Conservation (phyloP, 2,113 vertebrate species). For the Rhodinocichla rosea region DNA sequence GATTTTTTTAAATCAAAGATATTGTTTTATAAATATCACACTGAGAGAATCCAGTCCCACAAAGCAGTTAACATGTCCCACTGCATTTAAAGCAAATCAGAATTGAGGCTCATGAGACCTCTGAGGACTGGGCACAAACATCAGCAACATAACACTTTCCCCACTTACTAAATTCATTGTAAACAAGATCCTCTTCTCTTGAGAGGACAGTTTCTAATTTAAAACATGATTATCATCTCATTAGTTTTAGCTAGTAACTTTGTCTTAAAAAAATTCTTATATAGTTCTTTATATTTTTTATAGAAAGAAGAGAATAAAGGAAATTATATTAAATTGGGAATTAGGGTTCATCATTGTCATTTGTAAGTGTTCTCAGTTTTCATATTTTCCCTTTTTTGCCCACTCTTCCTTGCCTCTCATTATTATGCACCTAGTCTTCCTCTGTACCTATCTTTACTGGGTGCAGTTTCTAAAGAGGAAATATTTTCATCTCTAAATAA, state of each 20-base stretch:
- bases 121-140: neutral
- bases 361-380: neutral
- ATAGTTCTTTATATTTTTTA: neutral
- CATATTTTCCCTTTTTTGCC: neutral
- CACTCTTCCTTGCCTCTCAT: neutral
- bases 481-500: neutral
- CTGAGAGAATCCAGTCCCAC: neutral
- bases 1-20: neutral
- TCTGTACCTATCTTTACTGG: neutral
- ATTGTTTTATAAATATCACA: neutral
- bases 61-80: neutral
- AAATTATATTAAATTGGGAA: neutral
- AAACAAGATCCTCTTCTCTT: conserved; percentile 9
- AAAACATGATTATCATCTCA: conserved; percentile 16
- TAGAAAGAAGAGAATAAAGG: neutral
- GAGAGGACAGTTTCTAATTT: conserved; percentile 24
- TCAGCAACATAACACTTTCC: neutral
- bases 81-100: neutral
- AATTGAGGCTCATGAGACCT: neutral
- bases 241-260: neutral
- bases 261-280: neutral
- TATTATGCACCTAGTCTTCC: neutral
- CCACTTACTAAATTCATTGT: neutral
- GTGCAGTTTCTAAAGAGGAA: neutral
- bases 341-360: neutral